phyloP scores from a whole-genome alignment of 2,888 invertebrate genomes.

The Dicyrtomina minuta region DNA sequence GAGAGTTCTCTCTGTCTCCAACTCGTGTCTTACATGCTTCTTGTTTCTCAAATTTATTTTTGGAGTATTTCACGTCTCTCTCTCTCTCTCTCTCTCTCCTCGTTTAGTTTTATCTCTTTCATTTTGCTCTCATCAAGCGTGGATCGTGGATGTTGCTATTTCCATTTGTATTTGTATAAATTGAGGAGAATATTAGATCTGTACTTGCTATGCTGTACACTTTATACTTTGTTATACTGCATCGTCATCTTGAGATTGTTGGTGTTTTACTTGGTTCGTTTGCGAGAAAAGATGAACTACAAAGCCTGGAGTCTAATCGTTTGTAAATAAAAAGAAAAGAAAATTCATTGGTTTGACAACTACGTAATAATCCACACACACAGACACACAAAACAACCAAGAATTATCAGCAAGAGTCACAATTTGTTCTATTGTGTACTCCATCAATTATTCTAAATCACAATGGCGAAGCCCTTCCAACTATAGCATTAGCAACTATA shows the following conservation, averaged over 20 bases:
- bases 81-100: conserved; percentile 1
- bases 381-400: too few relatives aligned
- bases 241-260: conserved; percentile 8
- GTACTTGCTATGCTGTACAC: too few relatives aligned
- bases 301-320: too few relatives aligned
- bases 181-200: conserved; percentile 10
- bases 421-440: too few relatives aligned
- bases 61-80: conserved; percentile 17
- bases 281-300: background rate
- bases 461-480: too few relatives aligned
- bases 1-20: background rate
- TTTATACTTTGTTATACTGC: too few relatives aligned
- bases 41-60: conserved; percentile 26
- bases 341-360: too few relatives aligned
- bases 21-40: conserved; percentile 13
- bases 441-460: too few relatives aligned
- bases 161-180: background rate
- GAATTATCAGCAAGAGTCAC: too few relatives aligned
- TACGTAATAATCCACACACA: too few relatives aligned
- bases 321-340: too few relatives aligned
- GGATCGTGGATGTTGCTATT: conserved; percentile 24
- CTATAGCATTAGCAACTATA: too few relatives aligned
- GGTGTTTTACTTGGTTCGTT: conserved; percentile 26
- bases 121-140: conserved; percentile 20
- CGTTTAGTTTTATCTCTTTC: conserved; percentile 20